Evolutionary conservation across 1,140 invertebrate genomes (phyloP).

Genomic region (Hormaphis cornu): DNA sequence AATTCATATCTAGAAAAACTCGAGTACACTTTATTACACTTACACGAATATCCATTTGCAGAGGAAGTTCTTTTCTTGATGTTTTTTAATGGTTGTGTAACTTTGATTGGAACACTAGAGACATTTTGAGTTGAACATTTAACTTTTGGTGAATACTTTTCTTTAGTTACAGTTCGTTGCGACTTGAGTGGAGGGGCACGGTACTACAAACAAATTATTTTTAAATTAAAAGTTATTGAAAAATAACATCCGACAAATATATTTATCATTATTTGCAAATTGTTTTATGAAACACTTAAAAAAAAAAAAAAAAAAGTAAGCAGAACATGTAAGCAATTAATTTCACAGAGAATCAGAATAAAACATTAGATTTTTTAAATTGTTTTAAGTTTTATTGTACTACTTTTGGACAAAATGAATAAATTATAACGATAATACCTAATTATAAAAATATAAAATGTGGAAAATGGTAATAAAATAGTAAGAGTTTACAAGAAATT

Average conservation of each 20-base stretch:
- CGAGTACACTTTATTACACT: background rate
- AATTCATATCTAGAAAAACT: background rate
- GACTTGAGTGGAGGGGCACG: slow-evolving; percentile 36
- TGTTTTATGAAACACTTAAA: no score
- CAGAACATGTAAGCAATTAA: no score
- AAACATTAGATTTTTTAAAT: no score
- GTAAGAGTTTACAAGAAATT: no score
- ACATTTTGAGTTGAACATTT: background rate
- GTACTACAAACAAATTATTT: slow-evolving; percentile 36
- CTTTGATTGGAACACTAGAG: slow-evolving; percentile 6
- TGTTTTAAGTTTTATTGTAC: no score
- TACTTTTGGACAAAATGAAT: no score
- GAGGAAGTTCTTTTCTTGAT: background rate
- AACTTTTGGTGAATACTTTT: slow-evolving; percentile 36
- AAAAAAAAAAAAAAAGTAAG: no score
- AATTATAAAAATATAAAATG: no score
- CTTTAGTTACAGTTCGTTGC: slow-evolving; percentile 34
- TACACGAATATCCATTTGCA: background rate
- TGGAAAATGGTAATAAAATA: no score
- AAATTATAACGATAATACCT: no score
- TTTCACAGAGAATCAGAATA: no score
- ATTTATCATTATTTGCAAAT: no score
- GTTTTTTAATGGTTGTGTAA: background rate
- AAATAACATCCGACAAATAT: background rate
- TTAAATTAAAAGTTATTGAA: background rate